phyloP scores from a whole-genome alignment of 2,113 vertebrate genomes.

The Chaetodon trifascialis region DNA sequence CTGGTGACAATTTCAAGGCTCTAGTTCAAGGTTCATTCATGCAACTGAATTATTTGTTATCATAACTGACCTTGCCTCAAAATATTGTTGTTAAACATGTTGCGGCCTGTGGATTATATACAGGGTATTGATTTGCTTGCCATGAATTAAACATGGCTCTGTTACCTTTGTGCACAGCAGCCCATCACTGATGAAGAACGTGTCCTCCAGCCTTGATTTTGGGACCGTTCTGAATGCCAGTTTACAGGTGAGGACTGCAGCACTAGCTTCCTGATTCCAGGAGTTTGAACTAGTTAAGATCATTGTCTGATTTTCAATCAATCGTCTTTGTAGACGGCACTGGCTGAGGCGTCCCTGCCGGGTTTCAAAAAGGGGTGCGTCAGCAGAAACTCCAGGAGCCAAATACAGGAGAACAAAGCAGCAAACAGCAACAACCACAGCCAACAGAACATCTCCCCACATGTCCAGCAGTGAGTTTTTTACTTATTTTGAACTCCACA shows the following conservation, averaged over 20 bases:
- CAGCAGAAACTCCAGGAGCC: constrained; percentile 15
- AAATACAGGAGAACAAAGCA: constrained; percentile 76
- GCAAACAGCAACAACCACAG: constrained; percentile 86
- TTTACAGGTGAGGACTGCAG: constrained; percentile 86
- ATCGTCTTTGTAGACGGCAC: constrained; percentile 35
- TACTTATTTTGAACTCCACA: background rate
- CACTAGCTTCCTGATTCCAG: background rate
- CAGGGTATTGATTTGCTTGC: constrained; percentile 19
- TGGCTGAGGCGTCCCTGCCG: constrained; percentile 28
- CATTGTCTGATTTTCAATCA: background rate
- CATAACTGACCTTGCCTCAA: constrained; percentile 27
- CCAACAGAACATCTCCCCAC: constrained; percentile 85
- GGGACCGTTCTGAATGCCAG: constrained; percentile 88
- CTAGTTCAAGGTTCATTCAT: background rate
- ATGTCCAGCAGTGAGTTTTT: constrained; percentile 89
- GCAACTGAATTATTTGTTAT: constrained; percentile 30
- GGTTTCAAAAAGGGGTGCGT: constrained; percentile 34
- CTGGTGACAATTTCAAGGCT: background rate
- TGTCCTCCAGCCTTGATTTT: constrained; percentile 88
- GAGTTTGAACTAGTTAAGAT: background rate
- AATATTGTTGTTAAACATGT: constrained; percentile 21
- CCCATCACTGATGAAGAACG: constrained; percentile 91
- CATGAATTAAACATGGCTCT: constrained; percentile 6
- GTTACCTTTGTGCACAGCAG: constrained; percentile 84
- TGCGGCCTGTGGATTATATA: constrained; percentile 1